Evolutionary conservation across 2,888 invertebrate genomes (phyloP), one percentile per base, ranked within the genome.

Genomic region (Phaedon cochleariae): DNA sequence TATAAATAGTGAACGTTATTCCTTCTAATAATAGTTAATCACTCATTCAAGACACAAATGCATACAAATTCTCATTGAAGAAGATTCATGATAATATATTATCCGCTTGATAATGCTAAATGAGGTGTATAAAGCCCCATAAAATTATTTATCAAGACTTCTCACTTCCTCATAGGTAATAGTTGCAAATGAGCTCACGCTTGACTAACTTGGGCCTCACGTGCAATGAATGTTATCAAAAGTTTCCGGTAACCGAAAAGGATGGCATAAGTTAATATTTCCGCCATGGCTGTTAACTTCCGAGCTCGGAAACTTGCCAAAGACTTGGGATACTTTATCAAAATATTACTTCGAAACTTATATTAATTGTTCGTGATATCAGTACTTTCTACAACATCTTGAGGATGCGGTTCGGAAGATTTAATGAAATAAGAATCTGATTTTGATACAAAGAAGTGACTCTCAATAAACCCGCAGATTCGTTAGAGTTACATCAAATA

Each of bases 271-370:
- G 79, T 79, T 80, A 74, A 74, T 77, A 74, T 77, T 80, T 80
- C 77, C 79, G 79, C 74, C 77, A 77, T 77, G 79, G 79, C 78
- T 79, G 78, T 78, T 78, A 79, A 78, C 41, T 41, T 41, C 15
- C 15, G 1, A 74, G 78, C 75, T 76, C 76, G 67, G 70, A 72
- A 77, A 77, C 72, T 78, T 79, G 72, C 48, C 74, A 71, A 62
- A 71, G 69, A 68, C 72, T 65, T 70, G 70, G 71, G 74, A 76
- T 74, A 67, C 78, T 80, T 79, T 77, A 79, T 80, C 80, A 79
- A 79, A 79, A 80, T 80, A 79, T 79, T 80, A 77, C 75, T 77
- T 78, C 76, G 72, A 73, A 78, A 79, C 76, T 79, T 78, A 77
- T 78, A 77, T 78, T 80, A 80, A 80, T 79, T 80, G 79, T 74